Evolutionary conservation across 2,113 vertebrate species (phyloP).

Genomic region (Martes martes): DNA sequence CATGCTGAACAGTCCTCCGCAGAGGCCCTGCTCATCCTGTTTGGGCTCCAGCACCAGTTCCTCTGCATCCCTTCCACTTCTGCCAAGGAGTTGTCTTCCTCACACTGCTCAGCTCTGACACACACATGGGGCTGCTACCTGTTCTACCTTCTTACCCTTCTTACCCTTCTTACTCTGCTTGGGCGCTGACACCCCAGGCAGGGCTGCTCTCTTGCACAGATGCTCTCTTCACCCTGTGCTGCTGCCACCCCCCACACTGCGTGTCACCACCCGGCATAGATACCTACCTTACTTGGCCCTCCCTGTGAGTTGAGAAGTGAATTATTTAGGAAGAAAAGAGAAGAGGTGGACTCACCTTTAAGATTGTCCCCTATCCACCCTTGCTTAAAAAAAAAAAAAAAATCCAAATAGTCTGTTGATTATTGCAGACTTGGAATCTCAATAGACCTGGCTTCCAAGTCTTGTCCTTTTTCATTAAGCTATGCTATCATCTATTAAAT

Average conservation of each 20-base stretch:
- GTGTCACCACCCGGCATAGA: neutral
- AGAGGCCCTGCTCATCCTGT: neutral
- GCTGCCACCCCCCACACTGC: neutral
- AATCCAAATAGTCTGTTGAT: neutral
- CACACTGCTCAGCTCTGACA: neutral
- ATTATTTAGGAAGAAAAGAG: slow-evolving; percentile 22
- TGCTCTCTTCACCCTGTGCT: neutral
- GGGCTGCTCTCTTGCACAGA: neutral
- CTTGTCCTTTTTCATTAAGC: neutral
- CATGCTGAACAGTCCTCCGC: neutral
- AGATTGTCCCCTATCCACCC: neutral
- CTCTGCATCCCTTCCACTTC: rapidly evolving
- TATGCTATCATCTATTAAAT: neutral
- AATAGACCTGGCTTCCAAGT: neutral
- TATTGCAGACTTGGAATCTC: neutral
- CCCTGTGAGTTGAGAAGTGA: neutral
- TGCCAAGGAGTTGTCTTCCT: neutral
- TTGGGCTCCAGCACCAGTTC: neutral
- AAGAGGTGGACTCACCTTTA: neutral
- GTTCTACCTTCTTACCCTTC: too few relatives aligned
- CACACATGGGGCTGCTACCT: neutral
- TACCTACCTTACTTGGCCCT: neutral
- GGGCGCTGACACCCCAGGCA: neutral
- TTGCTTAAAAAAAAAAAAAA: neutral
- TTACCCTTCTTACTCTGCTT: neutral